Evolutionary conservation across 2,888 invertebrate species (phyloP).

Genomic region (Colletes collaris): DNA sequence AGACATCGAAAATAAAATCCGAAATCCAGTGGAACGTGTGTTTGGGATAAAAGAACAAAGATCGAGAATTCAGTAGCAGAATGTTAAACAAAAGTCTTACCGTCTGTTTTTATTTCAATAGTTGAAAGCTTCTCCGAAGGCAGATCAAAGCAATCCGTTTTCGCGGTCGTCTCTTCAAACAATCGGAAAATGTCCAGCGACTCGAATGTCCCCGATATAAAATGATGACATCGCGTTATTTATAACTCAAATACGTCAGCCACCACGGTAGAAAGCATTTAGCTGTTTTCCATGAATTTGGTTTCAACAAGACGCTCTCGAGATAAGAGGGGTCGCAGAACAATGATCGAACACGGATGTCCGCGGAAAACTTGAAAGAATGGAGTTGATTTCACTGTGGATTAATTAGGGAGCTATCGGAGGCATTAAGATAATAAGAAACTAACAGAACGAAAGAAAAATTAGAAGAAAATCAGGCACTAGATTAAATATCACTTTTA

Average conservation of each 20-base stretch:
- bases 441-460: not conserved
- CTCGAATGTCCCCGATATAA: slow-evolving; percentile 45
- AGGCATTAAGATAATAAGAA: not conserved
- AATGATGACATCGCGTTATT: slow-evolving; percentile 50
- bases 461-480: no score
- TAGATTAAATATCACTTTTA: no score
- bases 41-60: not conserved
- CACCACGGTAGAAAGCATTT: slow-evolving; percentile 29
- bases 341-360: slow-evolving; percentile 12
- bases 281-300: slow-evolving; percentile 33
- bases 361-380: not conserved
- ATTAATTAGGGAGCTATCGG: not conserved
- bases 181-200: slow-evolving; percentile 33
- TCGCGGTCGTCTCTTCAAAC: slow-evolving; percentile 19
- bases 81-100: not conserved
- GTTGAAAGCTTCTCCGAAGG: not conserved
- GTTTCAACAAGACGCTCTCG: slow-evolving; percentile 6
- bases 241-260: slow-evolving; percentile 39
- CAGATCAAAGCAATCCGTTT: slow-evolving; percentile 29
- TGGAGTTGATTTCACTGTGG: no score
- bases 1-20: not conserved
- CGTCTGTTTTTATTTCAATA: slow-evolving; percentile 2
- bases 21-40: not conserved
- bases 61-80: not conserved
- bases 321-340: slow-evolving; percentile 12